phyloP scores from a whole-genome alignment of 2,888 invertebrate genomes.

The Gastrophysa polygoni region DNA sequence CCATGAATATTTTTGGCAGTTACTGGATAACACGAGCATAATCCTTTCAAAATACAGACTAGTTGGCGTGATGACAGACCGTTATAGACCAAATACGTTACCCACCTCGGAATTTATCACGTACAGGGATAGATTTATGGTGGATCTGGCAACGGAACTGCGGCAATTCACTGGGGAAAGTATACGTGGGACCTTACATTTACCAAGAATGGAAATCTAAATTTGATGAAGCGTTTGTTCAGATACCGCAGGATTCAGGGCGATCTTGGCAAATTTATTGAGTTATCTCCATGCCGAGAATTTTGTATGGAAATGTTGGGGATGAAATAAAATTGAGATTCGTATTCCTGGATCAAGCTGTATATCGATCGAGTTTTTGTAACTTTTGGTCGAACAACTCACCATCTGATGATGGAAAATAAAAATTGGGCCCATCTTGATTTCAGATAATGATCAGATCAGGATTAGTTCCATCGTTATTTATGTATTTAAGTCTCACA shows the following conservation, averaged over 20 bases:
- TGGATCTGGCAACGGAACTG: constrained; percentile 10
- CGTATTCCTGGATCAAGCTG: too few relatives aligned
- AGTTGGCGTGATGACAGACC: constrained; percentile 17
- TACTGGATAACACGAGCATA: neutral
- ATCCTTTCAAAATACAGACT: constrained; percentile 1
- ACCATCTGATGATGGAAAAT: too few relatives aligned
- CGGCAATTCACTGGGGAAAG: constrained; percentile 4
- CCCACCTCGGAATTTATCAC: constrained; percentile 15
- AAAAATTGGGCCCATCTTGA: too few relatives aligned
- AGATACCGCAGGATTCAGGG: neutral
- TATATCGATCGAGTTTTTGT: too few relatives aligned
- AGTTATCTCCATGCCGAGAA: neutral
- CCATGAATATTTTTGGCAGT: neutral
- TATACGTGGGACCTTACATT: constrained; percentile 7
- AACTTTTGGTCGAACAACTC: too few relatives aligned
- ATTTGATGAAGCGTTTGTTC: constrained; percentile 1
- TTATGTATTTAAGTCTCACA: too few relatives aligned
- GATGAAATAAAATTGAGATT: neutral
- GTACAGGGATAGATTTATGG: constrained; percentile 10
- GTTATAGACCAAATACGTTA: constrained; percentile 17
- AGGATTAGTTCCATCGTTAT: too few relatives aligned
- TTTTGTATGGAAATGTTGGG: neutral
- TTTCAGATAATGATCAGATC: too few relatives aligned
- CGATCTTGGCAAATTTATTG: neutral
- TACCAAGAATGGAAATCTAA: neutral